A percentile compares a stretch with the other conserved stretches of the same genome.
Conservation (phyloP, 2,888 invertebrate species). For the Tricholauxania praeusta region DNA sequence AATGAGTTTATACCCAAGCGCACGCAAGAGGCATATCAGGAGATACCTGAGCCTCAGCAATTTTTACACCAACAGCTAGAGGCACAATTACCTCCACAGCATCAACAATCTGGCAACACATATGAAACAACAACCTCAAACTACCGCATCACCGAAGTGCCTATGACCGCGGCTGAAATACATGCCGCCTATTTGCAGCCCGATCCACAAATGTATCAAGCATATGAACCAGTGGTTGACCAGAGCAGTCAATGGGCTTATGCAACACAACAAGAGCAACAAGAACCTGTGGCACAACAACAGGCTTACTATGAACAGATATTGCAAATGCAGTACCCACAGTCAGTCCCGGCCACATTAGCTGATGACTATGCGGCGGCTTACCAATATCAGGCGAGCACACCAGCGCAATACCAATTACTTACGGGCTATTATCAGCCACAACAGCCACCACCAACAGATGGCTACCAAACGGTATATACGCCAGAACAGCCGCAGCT, state of each 20-base stretch:
- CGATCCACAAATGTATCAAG: slow-evolving; percentile 60
- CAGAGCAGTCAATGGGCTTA: slow-evolving; percentile 60
- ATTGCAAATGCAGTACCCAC: slow-evolving; percentile 61
- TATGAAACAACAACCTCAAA: neutral
- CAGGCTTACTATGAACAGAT: slow-evolving; percentile 63
- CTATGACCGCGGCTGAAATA: slow-evolving; percentile 63
- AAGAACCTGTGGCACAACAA: slow-evolving; percentile 43
- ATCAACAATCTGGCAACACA: slow-evolving; percentile 10
- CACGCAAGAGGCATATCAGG: slow-evolving; percentile 13
- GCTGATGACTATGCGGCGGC: slow-evolving; percentile 43
- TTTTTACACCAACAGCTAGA: neutral
- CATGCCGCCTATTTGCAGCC: slow-evolving; percentile 62
- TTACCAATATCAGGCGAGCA: slow-evolving; percentile 57
- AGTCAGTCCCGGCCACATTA: slow-evolving; percentile 37
- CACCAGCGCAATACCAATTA: slow-evolving; percentile 59
- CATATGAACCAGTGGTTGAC: slow-evolving; percentile 61
- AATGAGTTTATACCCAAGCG: neutral
- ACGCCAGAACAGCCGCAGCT: slow-evolving; percentile 53
- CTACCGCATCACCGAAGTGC: slow-evolving; percentile 35
- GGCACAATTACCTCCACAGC: slow-evolving; percentile 19
- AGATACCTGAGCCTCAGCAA: neutral
- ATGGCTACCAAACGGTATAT: slow-evolving; percentile 54
- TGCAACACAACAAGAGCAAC: slow-evolving; percentile 36
- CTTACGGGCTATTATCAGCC: slow-evolving; percentile 59
- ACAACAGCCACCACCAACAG: slow-evolving; percentile 50